These are phyloP conservation scores for Acropternis orthonyx DNA, from an alignment of 2,797 vertebrate species.

Conservation along the genomic window DNA sequence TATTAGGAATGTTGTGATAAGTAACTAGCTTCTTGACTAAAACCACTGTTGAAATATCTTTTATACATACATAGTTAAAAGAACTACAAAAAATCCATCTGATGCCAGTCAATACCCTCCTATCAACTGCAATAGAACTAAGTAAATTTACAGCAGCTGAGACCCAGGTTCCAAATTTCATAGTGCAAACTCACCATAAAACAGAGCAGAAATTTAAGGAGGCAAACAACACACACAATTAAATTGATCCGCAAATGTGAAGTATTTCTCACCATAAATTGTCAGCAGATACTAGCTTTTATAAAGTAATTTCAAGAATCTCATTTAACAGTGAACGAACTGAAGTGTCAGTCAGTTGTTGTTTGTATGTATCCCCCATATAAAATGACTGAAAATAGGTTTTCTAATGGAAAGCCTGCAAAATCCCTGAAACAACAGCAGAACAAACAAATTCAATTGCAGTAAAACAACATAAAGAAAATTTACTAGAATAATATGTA, in stretches of 20 bases:
- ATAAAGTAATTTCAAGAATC: conserved; percentile 5
- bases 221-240: neutral
- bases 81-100: neutral
- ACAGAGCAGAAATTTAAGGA: neutral
- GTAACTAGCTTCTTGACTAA: neutral
- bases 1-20: neutral
- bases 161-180: neutral
- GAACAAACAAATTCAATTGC: neutral
- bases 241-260: neutral
- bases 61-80: neutral
- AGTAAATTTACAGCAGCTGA: neutral
- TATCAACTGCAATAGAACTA: neutral
- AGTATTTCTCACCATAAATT: neutral
- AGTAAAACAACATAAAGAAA: neutral
- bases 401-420: neutral
- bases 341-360: neutral
- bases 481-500: neutral
- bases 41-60: neutral
- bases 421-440: neutral
- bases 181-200: neutral
- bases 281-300: neutral
- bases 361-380: neutral
- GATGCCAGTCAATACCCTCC: neutral
- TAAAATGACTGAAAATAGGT: neutral
- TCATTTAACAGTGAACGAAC: neutral